Conservation (phyloP, 2,113 vertebrate species). For the Carollia perspicillata region DNA sequence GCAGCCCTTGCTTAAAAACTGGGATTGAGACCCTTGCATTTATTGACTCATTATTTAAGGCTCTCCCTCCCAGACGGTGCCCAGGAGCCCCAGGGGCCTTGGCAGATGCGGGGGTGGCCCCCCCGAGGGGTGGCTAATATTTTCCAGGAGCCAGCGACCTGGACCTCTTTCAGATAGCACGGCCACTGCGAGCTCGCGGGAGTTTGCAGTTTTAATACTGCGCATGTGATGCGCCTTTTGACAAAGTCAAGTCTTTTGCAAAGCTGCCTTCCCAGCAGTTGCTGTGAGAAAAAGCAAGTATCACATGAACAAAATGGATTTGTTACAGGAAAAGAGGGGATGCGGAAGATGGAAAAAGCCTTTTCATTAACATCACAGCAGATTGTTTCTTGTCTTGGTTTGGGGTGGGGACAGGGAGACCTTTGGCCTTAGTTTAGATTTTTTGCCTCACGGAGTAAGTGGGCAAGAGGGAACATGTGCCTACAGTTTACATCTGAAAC, state of each 20-base stretch:
- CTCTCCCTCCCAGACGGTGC: background rate
- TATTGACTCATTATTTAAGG: background rate
- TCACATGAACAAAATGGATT: accelerated
- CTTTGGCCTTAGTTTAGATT: background rate
- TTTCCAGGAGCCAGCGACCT: background rate
- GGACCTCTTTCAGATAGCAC: background rate
- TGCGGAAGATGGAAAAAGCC: background rate
- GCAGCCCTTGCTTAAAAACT: background rate
- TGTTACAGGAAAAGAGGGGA: background rate
- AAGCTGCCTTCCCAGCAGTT: background rate
- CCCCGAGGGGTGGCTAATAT: accelerated
- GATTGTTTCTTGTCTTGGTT: background rate
- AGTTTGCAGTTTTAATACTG: background rate
- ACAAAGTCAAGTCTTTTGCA: background rate
- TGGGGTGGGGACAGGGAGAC: background rate
- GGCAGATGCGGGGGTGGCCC: background rate
- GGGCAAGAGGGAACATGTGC: background rate
- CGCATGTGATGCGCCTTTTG: background rate
- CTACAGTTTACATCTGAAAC: background rate
- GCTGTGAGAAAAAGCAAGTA: background rate
- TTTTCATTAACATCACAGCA: background rate
- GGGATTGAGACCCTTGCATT: background rate
- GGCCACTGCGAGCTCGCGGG: accelerated
- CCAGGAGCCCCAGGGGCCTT: background rate
- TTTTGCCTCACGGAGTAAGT: background rate